These are phyloP conservation scores for Furcifer pardalis DNA, from an alignment of 2,797 vertebrate genomes.

Conservation along the genomic window DNA sequence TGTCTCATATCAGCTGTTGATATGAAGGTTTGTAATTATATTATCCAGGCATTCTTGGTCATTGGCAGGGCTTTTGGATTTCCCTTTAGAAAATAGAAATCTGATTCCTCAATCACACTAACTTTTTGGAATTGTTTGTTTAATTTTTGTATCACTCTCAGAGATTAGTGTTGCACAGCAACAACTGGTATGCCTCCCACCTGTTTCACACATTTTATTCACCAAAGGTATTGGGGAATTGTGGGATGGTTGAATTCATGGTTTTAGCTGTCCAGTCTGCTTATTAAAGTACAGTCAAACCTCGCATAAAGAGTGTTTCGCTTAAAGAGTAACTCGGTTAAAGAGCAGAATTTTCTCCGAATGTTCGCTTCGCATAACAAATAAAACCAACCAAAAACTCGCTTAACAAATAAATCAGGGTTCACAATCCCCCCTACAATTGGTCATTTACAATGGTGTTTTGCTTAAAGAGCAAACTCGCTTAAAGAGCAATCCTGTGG, in stretches of 20 bases:
- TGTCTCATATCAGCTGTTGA: too few relatives aligned
- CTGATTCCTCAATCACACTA: background rate
- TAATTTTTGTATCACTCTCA: background rate
- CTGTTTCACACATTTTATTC: background rate
- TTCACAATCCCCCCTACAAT: too few relatives aligned
- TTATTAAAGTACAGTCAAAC: constrained; percentile 5
- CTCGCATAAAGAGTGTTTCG: too few relatives aligned
- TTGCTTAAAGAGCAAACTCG: too few relatives aligned
- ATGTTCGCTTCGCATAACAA: too few relatives aligned
- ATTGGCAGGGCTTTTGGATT: background rate
- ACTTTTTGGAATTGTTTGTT: background rate
- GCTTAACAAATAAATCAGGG: too few relatives aligned
- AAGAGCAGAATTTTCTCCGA: too few relatives aligned
- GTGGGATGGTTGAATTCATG: constrained; percentile 22
- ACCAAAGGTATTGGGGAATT: constrained; percentile 26
- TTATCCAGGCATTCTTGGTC: background rate
- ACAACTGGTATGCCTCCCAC: constrained; percentile 13
- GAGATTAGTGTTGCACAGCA: constrained; percentile 8
- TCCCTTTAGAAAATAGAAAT: background rate
- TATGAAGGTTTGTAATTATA: background rate
- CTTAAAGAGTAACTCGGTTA: too few relatives aligned
- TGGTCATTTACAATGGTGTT: too few relatives aligned
- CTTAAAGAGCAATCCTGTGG: too few relatives aligned
- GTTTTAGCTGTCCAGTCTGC: background rate
- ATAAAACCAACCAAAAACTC: too few relatives aligned